A percentile compares a stretch with the other conserved stretches of the same genome.
Evolutionary conservation across 2,113 vertebrate species (phyloP).

Genomic region (Platichthys stellatus): DNA sequence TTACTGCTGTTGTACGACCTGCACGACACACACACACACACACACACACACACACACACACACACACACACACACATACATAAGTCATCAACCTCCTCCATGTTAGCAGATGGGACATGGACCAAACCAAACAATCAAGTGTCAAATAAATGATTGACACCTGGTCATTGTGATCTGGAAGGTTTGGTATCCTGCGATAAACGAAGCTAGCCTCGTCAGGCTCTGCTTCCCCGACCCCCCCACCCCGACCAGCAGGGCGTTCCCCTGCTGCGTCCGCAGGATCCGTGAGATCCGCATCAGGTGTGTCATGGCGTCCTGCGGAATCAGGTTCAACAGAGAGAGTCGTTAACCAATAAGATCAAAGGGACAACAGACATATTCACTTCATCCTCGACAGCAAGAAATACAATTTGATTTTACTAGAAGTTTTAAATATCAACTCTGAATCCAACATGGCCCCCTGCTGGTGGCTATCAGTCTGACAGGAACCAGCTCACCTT

Average conservation of each 20-base stretch:
- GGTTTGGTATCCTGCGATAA: slow-evolving; percentile 86
- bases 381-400: no score
- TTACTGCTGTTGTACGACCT: slow-evolving; percentile 85
- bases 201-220: slow-evolving; percentile 84
- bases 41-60: slow-evolving; percentile 20
- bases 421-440: neutral
- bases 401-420: no score
- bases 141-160: slow-evolving; percentile 54
- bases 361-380: neutral
- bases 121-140: no score
- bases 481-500: slow-evolving; percentile 69
- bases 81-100: neutral
- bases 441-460: neutral
- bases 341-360: neutral
- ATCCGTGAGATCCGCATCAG: slow-evolving; percentile 87
- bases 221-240: slow-evolving; percentile 90
- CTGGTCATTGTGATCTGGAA: slow-evolving; percentile 88
- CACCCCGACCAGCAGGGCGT: slow-evolving; percentile 87
- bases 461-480: neutral
- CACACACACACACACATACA: slow-evolving; percentile 9
- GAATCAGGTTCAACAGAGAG: neutral
- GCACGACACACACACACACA: slow-evolving; percentile 30
- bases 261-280: slow-evolving; percentile 85
- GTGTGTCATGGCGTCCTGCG: slow-evolving; percentile 86
- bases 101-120: no score